Percentiles rank a stretch among this genome's conserved stretches.
phyloP scores from a whole-genome alignment of 1,140 invertebrate species.

The Scaptomyza montana region DNA sequence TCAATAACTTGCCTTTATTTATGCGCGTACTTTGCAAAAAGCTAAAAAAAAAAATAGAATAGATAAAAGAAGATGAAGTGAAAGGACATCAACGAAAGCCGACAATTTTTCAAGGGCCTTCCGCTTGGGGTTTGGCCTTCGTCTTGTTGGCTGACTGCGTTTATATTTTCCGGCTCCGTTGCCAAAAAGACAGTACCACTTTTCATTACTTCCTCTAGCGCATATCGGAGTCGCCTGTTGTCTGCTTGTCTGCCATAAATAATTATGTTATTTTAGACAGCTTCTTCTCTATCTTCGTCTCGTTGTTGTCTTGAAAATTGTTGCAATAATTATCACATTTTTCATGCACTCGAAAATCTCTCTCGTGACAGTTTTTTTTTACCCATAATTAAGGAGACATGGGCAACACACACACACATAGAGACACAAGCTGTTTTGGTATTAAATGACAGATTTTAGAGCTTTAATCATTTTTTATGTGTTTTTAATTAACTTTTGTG shows the following conservation, averaged over 20 bases:
- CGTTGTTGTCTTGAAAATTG: slow-evolving; percentile 50
- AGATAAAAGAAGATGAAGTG: not conserved
- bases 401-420: slow-evolving; percentile 8
- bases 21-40: slow-evolving; percentile 55
- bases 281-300: slow-evolving; percentile 8
- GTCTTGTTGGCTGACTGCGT: not conserved
- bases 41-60: not conserved
- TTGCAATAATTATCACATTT: slow-evolving; percentile 79
- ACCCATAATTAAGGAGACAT: slow-evolving; percentile 68
- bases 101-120: slow-evolving; percentile 67
- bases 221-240: slow-evolving; percentile 31
- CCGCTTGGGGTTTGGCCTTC: slow-evolving; percentile 26
- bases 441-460: slow-evolving; percentile 41
- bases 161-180: slow-evolving; percentile 11
- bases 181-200: slow-evolving; percentile 16
- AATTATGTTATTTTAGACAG: slow-evolving; percentile 79
- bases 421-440: slow-evolving; percentile 1
- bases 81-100: slow-evolving; percentile 32
- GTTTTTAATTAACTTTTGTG: slow-evolving; percentile 77
- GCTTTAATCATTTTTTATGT: slow-evolving; percentile 68
- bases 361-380: slow-evolving; percentile 62
- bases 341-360: slow-evolving; percentile 57
- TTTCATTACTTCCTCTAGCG: slow-evolving; percentile 64
- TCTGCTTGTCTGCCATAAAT: slow-evolving; percentile 60
- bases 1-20: slow-evolving; percentile 76